Evolutionary conservation across 2,888 invertebrate genomes (phyloP), one percentile per base, ranked within the genome.

Genomic region (Sesia bembeciformis): DNA sequence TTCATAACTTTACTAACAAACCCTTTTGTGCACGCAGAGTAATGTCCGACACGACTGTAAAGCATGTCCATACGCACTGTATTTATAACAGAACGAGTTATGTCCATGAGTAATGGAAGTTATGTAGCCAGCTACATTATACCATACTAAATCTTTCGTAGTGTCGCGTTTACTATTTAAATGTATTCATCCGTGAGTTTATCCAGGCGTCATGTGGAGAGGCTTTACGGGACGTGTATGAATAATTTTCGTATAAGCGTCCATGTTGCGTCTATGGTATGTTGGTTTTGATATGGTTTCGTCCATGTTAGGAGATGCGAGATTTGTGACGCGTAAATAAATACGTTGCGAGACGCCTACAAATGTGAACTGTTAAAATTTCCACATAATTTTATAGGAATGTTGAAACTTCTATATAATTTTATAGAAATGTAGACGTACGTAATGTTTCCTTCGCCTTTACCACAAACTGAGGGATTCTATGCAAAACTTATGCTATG

Each of bases 111-210:
- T 84, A 84, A 87, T 85, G 81, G 74, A 72, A 79, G 76, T 84
- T 84, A 84, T 82, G 81, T 84, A 78, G 74, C 39, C 40, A 49
- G 40, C 4, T 52, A 79, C 83, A 86, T 86, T 85, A 85, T 81
- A 76, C 78, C 72, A 70, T 74, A 78, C 74, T 88, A 89, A 86
- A 89, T 87, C 84, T 80, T 76, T 74, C 63, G 68, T 73, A 78
- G 81, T 83, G 83, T 82, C 84, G 79, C 83, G 74, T 84, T 89
- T 84, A 84, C 87, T 89, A 88, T 87, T 89, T 87, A 88, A 88
- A 89, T 88, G 85, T 89, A 88, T 87, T 89, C 88, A 86, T 88
- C 84, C 79, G 72, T 66, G 72, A 82, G 81, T 77, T 83, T 84
- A 84, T 81, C 81, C 84, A 75, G 78, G 78, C 86, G 84, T 85